These are phyloP conservation scores for Gonatopus flavifemur DNA, from an alignment of 1,140 invertebrate genomes.

Conservation along the genomic window DNA sequence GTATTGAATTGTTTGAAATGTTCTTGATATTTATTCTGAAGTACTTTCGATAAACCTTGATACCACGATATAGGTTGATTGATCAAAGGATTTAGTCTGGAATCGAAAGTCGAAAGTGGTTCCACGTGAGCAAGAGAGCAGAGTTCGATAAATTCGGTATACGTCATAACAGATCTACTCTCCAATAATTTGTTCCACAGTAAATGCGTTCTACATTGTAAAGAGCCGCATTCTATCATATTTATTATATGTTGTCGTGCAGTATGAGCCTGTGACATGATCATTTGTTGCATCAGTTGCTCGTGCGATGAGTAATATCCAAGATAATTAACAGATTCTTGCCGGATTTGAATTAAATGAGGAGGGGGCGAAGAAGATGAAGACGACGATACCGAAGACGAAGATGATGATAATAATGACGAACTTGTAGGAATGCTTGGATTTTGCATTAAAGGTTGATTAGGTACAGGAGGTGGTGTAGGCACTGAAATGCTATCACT, in stretches of 20 bases:
- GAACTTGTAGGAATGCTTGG: conserved; percentile 24
- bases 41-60: conserved; percentile 64
- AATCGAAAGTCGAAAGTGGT: conserved; percentile 64
- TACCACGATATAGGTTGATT: conserved; percentile 72
- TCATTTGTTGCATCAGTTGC: conserved; percentile 70
- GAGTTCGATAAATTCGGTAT: conserved; percentile 69
- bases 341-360: conserved; percentile 55
- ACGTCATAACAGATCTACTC: conserved; percentile 57
- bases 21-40: conserved; percentile 68
- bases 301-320: conserved; percentile 78
- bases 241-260: conserved; percentile 65
- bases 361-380: conserved; percentile 26
- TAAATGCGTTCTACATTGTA: conserved; percentile 72
- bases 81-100: conserved; percentile 62
- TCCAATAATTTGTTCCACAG: conserved; percentile 72
- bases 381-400: conserved; percentile 22
- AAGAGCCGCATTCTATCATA: conserved; percentile 68
- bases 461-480: conserved; percentile 51
- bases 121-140: conserved; percentile 64
- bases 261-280: conserved; percentile 64
- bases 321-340: conserved; percentile 73
- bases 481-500: conserved; percentile 33
- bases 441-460: conserved; percentile 42
- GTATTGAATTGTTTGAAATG: conserved; percentile 65
- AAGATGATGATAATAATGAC: conserved; percentile 14